Evolutionary conservation across 2,888 invertebrate species (phyloP).

Genomic region (Pantelozetes paolii): DNA sequence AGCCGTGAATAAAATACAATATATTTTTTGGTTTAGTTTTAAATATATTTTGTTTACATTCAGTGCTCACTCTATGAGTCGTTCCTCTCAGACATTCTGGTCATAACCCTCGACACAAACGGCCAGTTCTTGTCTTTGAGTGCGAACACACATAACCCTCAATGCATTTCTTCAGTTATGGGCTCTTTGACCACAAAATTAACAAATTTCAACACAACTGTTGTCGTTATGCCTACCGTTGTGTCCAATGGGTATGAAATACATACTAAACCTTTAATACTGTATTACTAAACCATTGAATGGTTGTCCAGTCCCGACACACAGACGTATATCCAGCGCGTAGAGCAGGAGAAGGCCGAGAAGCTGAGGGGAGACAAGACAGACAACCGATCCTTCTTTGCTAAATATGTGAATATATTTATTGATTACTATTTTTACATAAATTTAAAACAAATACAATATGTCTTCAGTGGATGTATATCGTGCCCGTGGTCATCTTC

Average conservation of each 20-base stretch:
- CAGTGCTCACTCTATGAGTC: conserved; percentile 70
- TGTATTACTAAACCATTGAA: neutral
- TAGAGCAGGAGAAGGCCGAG: conserved; percentile 79
- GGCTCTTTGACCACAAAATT: conserved; percentile 48
- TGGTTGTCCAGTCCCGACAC: conserved; percentile 72
- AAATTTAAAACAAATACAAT: conserved; percentile 48
- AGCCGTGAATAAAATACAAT: conserved; percentile 59
- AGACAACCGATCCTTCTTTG: conserved; percentile 90
- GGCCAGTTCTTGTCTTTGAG: conserved; percentile 65
- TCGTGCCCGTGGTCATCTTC: conserved; percentile 85
- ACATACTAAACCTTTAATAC: neutral
- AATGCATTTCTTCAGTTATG: conserved; percentile 52
- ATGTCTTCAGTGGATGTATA: conserved; percentile 93
- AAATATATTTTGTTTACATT: conserved; percentile 36
- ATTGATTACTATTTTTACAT: neutral
- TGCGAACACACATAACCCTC: conserved; percentile 52
- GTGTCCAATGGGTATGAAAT: conserved; percentile 66
- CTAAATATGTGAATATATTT: conserved; percentile 84
- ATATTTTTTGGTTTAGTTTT: neutral
- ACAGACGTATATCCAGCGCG: conserved; percentile 85
- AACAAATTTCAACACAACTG: conserved; percentile 65
- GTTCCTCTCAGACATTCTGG: conserved; percentile 70
- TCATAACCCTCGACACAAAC: conserved; percentile 71
- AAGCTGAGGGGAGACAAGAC: conserved; percentile 65
- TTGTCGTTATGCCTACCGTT: conserved; percentile 73